Evolutionary conservation across 2,113 vertebrate species (phyloP).

Genomic region (Neodontobutis hainanensis): DNA sequence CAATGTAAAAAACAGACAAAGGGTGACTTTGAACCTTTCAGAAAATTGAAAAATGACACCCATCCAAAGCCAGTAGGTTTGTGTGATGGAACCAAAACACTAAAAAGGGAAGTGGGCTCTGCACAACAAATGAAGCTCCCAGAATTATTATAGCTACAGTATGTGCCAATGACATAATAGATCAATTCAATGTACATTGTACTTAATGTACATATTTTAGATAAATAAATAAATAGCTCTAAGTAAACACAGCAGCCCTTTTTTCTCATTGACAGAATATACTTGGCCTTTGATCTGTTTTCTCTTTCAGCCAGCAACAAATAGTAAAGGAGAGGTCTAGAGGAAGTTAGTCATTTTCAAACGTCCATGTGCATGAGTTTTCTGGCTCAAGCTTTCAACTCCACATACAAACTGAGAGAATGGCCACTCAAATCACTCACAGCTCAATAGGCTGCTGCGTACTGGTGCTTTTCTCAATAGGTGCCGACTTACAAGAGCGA

Average conservation of each 20-base stretch:
- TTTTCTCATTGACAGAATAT: slow-evolving; percentile 37
- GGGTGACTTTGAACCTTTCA: too few relatives aligned
- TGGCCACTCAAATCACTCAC: slow-evolving; percentile 68
- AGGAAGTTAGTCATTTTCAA: slow-evolving; percentile 50
- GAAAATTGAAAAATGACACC: too few relatives aligned
- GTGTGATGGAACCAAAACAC: too few relatives aligned
- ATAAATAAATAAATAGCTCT: not conserved
- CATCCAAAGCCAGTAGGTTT: too few relatives aligned
- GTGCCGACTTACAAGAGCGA: slow-evolving; percentile 52
- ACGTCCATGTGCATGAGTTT: slow-evolving; percentile 35
- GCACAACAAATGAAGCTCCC: too few relatives aligned
- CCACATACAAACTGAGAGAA: slow-evolving; percentile 48
- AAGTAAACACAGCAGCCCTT: slow-evolving; percentile 11
- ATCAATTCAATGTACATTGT: too few relatives aligned
- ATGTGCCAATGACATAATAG: too few relatives aligned
- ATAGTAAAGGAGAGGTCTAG: slow-evolving; percentile 45
- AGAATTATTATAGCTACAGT: too few relatives aligned
- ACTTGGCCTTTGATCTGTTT: slow-evolving; percentile 30
- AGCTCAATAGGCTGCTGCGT: slow-evolving; percentile 66
- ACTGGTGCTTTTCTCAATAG: slow-evolving; percentile 61
- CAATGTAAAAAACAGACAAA: too few relatives aligned
- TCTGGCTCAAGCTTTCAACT: slow-evolving; percentile 56
- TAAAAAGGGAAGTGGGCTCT: too few relatives aligned
- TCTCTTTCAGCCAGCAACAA: slow-evolving; percentile 28
- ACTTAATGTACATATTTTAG: slow-evolving; percentile 30